Evolutionary conservation across 2,113 vertebrate species (phyloP).

Genomic region (Enhydra lutris): DNA sequence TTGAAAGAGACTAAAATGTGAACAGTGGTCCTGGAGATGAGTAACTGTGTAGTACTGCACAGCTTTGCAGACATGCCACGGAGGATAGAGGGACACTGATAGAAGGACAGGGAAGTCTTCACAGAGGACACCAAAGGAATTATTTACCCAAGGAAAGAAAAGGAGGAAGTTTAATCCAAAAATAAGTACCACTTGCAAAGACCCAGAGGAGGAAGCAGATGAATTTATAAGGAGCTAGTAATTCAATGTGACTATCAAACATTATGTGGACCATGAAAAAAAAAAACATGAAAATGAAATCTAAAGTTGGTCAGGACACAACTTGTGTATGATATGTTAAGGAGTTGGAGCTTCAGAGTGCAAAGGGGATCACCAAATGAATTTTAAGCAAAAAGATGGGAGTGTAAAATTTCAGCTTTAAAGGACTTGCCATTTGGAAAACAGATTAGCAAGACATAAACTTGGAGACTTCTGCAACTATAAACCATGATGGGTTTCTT

Average conservation of each 20-base stretch:
- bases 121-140: neutral
- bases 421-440: neutral
- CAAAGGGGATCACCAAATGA: neutral
- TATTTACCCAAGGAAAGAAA: neutral
- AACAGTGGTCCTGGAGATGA: neutral
- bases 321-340: neutral
- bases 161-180: neutral
- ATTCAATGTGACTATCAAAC: neutral
- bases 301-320: neutral
- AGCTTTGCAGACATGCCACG: neutral
- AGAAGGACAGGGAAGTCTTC: neutral
- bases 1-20: neutral
- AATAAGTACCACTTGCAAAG: neutral
- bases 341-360: neutral
- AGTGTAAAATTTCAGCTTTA: neutral
- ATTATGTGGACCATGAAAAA: neutral
- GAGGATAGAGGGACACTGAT: accelerated
- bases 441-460: neutral
- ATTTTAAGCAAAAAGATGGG: neutral
- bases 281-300: neutral
- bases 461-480: neutral
- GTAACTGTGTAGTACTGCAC: neutral
- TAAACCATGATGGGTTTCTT: neutral
- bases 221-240: neutral
- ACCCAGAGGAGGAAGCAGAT: neutral